Evolutionary conservation across 2,113 vertebrate genomes (phyloP).

Genomic region (Sapajus apella): DNA sequence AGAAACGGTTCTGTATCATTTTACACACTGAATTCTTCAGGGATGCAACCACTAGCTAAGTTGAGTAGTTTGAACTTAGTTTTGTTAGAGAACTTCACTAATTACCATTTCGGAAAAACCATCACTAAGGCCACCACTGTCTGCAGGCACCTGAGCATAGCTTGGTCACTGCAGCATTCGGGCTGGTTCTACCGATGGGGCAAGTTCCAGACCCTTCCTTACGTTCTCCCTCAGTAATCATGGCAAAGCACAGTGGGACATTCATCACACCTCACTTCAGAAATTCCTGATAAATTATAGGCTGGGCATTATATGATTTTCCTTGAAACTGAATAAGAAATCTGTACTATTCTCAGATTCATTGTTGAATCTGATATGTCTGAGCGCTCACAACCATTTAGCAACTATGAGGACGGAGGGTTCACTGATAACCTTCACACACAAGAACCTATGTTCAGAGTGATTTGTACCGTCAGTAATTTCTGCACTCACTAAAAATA

Average conservation of each 20-base stretch:
- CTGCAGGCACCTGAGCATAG: neutral
- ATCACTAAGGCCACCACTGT: neutral
- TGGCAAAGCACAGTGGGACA: neutral
- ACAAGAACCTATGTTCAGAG: neutral
- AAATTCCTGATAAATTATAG: neutral
- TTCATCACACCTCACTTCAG: accelerated
- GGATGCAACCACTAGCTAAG: neutral
- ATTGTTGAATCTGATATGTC: accelerated
- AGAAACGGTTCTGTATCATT: neutral
- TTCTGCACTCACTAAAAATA: neutral
- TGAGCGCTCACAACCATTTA: too few relatives aligned
- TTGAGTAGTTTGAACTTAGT: neutral
- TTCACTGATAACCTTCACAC: neutral
- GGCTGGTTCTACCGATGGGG: accelerated
- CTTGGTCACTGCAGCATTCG: too few relatives aligned
- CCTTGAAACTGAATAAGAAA: neutral
- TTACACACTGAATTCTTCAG: neutral
- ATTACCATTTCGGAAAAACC: neutral
- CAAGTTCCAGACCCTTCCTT: too few relatives aligned
- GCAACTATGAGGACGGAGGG: too few relatives aligned
- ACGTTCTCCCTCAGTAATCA: neutral
- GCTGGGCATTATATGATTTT: neutral
- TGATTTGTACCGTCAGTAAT: accelerated
- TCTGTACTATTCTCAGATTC: accelerated
- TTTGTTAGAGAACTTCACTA: neutral